Evolutionary conservation across 1,140 invertebrate species (phyloP).

Genomic region (Formica selysi): DNA sequence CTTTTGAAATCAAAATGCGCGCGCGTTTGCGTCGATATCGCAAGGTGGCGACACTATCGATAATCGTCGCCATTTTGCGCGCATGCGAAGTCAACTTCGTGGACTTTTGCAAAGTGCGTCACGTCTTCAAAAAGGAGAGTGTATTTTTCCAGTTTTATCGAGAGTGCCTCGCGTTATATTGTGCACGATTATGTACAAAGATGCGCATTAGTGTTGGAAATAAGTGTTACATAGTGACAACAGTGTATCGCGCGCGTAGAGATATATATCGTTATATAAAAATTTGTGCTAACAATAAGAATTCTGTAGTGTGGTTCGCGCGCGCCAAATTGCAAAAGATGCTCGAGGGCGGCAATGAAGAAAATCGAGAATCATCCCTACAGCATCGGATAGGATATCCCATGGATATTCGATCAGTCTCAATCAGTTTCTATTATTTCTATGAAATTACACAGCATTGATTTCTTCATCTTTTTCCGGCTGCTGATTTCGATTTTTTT

Average conservation of each 20-base stretch:
- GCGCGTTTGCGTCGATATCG: not conserved
- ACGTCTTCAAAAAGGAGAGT: not conserved
- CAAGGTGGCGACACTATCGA: not conserved
- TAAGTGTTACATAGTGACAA: slow-evolving; percentile 19
- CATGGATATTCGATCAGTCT: not conserved
- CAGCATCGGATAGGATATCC: slow-evolving; percentile 12
- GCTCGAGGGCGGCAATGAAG: too few relatives aligned
- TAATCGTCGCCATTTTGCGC: not conserved
- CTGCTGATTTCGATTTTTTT: too few relatives aligned
- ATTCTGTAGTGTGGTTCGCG: not conserved
- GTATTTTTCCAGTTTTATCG: not conserved
- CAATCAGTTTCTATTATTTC: too few relatives aligned
- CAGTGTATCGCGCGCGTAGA: not conserved
- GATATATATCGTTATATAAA: slow-evolving; percentile 48
- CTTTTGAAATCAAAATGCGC: not conserved
- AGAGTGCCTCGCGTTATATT: not conserved
- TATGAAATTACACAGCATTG: too few relatives aligned
- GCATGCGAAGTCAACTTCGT: not conserved
- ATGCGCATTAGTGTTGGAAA: not conserved
- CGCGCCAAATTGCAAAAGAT: slow-evolving; percentile 17
- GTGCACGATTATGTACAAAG: slow-evolving; percentile 39
- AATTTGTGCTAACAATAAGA: slow-evolving; percentile 57
- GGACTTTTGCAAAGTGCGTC: slow-evolving; percentile 14
- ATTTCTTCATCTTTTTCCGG: too few relatives aligned
- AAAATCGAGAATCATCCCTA: not conserved